Evolutionary conservation across 2,797 vertebrate species (phyloP), one percentile per base, ranked within the genome.

Genomic region (Rhabdomys pumilio): DNA sequence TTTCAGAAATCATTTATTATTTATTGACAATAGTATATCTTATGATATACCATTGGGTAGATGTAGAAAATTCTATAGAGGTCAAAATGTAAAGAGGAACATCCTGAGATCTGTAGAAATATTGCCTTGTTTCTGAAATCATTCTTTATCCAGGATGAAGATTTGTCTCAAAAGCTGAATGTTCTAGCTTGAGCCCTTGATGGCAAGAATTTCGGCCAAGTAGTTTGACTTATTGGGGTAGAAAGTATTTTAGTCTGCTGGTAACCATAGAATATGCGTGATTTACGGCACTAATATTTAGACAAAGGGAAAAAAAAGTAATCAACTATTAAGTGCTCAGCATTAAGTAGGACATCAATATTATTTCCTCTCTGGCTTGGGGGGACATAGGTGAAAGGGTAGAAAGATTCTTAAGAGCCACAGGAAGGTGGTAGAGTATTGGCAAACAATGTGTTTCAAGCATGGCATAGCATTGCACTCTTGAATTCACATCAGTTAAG

Each of bases 11-110:
- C 17, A 84, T 81, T 82, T 47, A 90, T 95, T 9, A 85, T 57
- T 76, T 94, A 73, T 77, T 93, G 41, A 17, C 34, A 97, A 92
- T 81, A 91, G 93, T 41, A 59, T 9, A 95, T 31, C 29, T 96
- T 95, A 31, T 17, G 77, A 20, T 20, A 93, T 15, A 17, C 92
- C 12, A 17, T 14, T 57, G 4, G 31, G 29, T 10, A 6, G 10
- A 77, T 47, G 94, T 9, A 91, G 75, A 67, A 38, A 90, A 41
- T 87, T 94, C 76, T 69, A 86, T 14, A 96, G 29, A 80, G 86
- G 38, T 15, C 88, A 57, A 29, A 95, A 89, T 91, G 29, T 61
- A 14, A 55, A 44, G 73, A 86, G 6, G 4, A 63, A 81, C 57
- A 31, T 47, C 7, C 63, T 79, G 61, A 94, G 11, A 4, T 89